Evolutionary conservation across 2,888 invertebrate species (phyloP).

Genomic region (Trisateles emortualis): DNA sequence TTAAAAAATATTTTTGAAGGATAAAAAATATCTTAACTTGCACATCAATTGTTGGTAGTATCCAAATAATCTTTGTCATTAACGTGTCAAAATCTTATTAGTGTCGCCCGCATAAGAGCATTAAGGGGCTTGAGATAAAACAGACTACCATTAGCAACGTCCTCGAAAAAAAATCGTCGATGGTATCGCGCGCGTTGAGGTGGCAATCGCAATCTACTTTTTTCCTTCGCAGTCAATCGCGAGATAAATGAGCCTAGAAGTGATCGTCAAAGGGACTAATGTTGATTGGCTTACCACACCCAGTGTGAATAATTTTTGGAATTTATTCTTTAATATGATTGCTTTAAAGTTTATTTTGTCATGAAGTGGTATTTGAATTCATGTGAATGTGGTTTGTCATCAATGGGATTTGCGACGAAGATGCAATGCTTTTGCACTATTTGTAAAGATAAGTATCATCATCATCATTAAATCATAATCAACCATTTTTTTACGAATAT

Average conservation of each 20-base stretch:
- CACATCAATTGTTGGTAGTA: constrained; percentile 27
- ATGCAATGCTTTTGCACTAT: too few species aligned
- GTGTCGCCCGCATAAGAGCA: constrained; percentile 83
- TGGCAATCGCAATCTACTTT: constrained; percentile 85
- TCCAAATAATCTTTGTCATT: constrained; percentile 71
- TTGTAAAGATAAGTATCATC: neutral
- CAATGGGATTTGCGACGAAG: constrained; percentile 69
- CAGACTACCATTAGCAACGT: constrained; percentile 82
- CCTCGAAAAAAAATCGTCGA: constrained; percentile 76
- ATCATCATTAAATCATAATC: too few species aligned
- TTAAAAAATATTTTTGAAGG: neutral
- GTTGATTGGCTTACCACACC: constrained; percentile 77
- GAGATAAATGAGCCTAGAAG: constrained; percentile 80
- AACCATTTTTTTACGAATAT: too few species aligned
- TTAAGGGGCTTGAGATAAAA: constrained; percentile 84
- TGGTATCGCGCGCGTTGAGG: constrained; percentile 77
- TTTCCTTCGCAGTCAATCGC: constrained; percentile 81
- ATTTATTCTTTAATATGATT: constrained; percentile 40
- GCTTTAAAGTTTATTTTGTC: constrained; percentile 44
- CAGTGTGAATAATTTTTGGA: constrained; percentile 29
- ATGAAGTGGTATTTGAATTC: constrained; percentile 19
- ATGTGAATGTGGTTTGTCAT: constrained; percentile 61
- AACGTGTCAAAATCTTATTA: constrained; percentile 85
- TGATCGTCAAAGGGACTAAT: constrained; percentile 78
- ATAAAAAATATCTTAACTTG: neutral